Percentiles rank a stretch among this genome's conserved stretches.
phyloP scores from a whole-genome alignment of 2,888 invertebrate genomes.

The Thumatha senex region DNA sequence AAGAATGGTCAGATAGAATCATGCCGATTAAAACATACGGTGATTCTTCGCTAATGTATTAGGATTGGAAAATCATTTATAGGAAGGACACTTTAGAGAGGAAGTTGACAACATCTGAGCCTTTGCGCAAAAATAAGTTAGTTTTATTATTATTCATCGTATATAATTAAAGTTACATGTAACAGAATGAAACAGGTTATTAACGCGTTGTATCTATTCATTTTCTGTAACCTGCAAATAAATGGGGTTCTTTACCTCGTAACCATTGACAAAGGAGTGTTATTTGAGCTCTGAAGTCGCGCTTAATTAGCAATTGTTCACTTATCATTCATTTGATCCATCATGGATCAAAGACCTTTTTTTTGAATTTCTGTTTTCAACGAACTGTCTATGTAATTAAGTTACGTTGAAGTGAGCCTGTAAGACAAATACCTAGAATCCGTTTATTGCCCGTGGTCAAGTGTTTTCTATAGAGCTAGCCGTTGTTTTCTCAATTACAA shows the following conservation, averaged over 20 bases:
- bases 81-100: no score
- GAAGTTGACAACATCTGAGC: no score
- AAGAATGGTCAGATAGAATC: no score
- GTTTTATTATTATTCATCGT: background rate
- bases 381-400: background rate
- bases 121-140: no score
- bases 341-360: constrained; percentile 17
- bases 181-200: constrained; percentile 22
- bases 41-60: no score
- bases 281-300: constrained; percentile 39
- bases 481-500: no score
- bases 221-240: constrained; percentile 18
- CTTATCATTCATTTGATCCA: constrained; percentile 25
- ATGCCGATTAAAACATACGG: no score
- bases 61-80: no score
- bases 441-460: no score
- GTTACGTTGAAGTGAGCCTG: no score
- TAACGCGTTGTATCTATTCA: constrained; percentile 23
- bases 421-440: no score
- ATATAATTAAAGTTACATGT: constrained; percentile 11
- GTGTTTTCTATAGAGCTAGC: no score
- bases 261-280: constrained; percentile 50
- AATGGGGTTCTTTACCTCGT: constrained; percentile 37
- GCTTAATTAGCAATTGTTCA: constrained; percentile 59
- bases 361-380: background rate